Base-by-base conservation (phyloP, 2,888 invertebrate species). In the Harpalus rufipes region DNA sequence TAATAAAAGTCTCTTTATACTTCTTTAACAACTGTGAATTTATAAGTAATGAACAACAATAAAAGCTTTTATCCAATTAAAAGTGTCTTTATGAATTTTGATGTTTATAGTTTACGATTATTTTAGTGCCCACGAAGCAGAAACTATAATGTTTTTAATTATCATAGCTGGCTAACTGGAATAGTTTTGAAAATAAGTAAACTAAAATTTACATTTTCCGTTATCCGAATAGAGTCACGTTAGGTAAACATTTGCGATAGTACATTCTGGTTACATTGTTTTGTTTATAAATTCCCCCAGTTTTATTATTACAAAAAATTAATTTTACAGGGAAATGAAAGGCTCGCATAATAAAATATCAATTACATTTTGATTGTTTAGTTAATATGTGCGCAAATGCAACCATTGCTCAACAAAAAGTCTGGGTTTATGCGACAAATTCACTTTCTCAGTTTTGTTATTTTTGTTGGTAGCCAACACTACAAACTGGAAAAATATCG, bases 401-500 rank as follows among this genome's bases (percentile, higher is more conserved):
- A 68, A 68, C 7, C 39, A 16, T 74, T 44, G 14, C 44, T 21
- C 14, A 3, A 18, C 72, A 39, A 51, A 76, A 76, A 76, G 41
- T 18, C 7, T 1, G 12, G 78, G 51, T 39, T 39, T 18, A 44
- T 16, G 72, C 72, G 78, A 78, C 78, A 78, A 78, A 78, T 78
- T 78, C 78, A 59, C 78, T 58, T 78, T 78, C 32, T 5, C 25
- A 78, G 58, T 78, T 78, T 58, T 78, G 56, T 78, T 78, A 78
- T 78, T 78, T 51, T 58, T 78, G 58, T 21, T 78, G 39, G 78
- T 32, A 56, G 32, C 21, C 78, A 76, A 21, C 44, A 14, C 72
- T 18, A 41, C 72, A 74, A 78, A 59, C 78, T 59, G 78, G 78
- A 78, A 74, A 78, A 78, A 78, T 78, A 78, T 59, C 25, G 78